Evolutionary conservation across 1,140 invertebrate species (phyloP), one percentile per base, ranked within the genome.

Genomic region (Caenorhabditis latens): DNA sequence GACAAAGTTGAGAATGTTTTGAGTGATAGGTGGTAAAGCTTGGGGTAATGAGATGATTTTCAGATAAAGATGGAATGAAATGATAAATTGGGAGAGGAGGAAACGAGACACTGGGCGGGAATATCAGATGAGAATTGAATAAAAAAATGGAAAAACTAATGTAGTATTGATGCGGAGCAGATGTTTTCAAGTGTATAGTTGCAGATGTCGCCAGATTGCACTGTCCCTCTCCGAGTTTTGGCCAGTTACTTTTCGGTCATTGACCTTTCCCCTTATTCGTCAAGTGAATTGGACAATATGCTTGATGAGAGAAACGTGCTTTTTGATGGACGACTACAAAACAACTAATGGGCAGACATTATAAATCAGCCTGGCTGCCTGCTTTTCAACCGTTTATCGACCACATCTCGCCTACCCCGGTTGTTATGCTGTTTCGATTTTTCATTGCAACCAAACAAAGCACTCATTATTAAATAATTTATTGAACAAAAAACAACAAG

Each of bases 181-280:
- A n/a, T n/a, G n/a, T n/a, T n/a, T n/a, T n/a, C n/a, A n/a, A n/a
- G n/a, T n/a, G n/a, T n/a, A n/a, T n/a, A 67, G 46, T 50, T 46
- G 71, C 71, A 79, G 71, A 79, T 79, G 71, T 79, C 71, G 71
- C 43, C 71, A 79, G 71, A 79, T 79, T 79, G 71, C 71, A 79
- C 71, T 19, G 21, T 65, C 32, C 32, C 32, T 2, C 32, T 2
- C 32, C 11, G 67, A 75, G 67, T 46, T 75, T 32, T 32, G 32
- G 71, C 40, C 16, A 79, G 40, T 46, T 43, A 79, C 11, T 11
- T 11, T 79, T 79, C 46, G 71, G 71, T 79, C 71, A 79, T 79
- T 79, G 71, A 79, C 71, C 71, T 79, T 50, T 24, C 40, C 40
- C 21, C 50, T 53, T 53, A 11, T 53, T 53, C 50, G 9, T 79